Evolutionary conservation across 2,888 invertebrate genomes (phyloP).

Genomic region (Andrena chrysosceles): DNA sequence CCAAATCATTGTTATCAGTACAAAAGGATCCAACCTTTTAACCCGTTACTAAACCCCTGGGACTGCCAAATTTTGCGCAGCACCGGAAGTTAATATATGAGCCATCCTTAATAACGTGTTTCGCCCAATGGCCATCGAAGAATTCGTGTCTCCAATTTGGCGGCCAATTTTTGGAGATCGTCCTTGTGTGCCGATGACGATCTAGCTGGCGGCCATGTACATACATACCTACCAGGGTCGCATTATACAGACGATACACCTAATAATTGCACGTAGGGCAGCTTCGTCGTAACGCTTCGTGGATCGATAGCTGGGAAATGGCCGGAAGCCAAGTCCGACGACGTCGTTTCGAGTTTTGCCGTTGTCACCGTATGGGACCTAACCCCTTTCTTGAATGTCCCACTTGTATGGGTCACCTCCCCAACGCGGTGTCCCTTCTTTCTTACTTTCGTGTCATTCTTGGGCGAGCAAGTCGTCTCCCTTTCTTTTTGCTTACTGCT

Average conservation of each 20-base stretch:
- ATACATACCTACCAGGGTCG: slow-evolving; percentile 55
- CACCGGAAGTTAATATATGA: neutral
- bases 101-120: slow-evolving; percentile 28
- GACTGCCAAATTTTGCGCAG: neutral
- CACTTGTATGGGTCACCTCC: slow-evolving; percentile 75
- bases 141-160: slow-evolving; percentile 38
- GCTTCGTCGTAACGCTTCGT: slow-evolving; percentile 81
- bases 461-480: neutral
- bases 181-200: slow-evolving; percentile 55
- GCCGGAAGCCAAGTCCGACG: slow-evolving; percentile 84
- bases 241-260: slow-evolving; percentile 78
- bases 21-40: neutral
- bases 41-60: neutral
- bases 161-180: slow-evolving; percentile 58
- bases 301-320: slow-evolving; percentile 83
- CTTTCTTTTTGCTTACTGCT: neutral
- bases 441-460: slow-evolving; percentile 11
- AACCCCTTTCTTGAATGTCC: slow-evolving; percentile 79
- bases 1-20: neutral
- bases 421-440: slow-evolving; percentile 27
- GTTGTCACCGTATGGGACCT: slow-evolving; percentile 81
- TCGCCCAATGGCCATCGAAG: slow-evolving; percentile 27
- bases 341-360: slow-evolving; percentile 84
- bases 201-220: slow-evolving; percentile 36
- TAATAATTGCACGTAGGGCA: slow-evolving; percentile 82